These are phyloP conservation scores for Edolisoma coerulescens DNA, from an alignment of 2,113 vertebrate genomes.

Conservation along the genomic window DNA sequence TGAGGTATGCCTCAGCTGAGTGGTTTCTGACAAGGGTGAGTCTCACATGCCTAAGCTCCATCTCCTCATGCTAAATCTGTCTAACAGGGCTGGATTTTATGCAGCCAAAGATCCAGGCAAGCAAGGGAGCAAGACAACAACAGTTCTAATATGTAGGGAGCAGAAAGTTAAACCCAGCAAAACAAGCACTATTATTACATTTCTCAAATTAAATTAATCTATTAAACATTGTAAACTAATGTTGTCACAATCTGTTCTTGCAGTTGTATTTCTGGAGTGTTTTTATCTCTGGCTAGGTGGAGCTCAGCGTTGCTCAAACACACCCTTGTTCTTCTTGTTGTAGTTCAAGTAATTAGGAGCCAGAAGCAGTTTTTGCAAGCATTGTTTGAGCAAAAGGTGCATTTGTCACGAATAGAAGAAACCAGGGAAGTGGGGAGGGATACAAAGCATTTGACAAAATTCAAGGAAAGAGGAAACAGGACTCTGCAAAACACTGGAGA, in stretches of 20 bases:
- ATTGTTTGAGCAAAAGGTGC: neutral
- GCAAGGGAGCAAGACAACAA: neutral
- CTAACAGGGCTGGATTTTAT: neutral
- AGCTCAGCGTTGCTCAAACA: neutral
- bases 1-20: neutral
- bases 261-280: neutral
- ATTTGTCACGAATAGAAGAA: neutral
- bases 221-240: neutral
- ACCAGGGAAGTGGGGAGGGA: neutral
- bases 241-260: neutral
- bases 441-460: neutral
- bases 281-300: neutral
- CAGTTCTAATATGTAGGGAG: neutral
- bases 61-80: neutral
- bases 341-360: neutral
- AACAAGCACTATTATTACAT: neutral
- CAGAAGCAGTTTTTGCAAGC: neutral
- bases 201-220: neutral
- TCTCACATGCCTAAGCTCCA: neutral
- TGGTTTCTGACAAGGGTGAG: neutral
- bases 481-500: neutral
- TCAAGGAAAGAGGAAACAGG: neutral
- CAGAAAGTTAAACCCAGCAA: neutral
- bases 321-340: neutral
- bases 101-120: neutral